A percentile compares a stretch with the other conserved stretches of the same genome.
phyloP scores from a whole-genome alignment of 2,113 vertebrate genomes.

The Melospiza georgiana region DNA sequence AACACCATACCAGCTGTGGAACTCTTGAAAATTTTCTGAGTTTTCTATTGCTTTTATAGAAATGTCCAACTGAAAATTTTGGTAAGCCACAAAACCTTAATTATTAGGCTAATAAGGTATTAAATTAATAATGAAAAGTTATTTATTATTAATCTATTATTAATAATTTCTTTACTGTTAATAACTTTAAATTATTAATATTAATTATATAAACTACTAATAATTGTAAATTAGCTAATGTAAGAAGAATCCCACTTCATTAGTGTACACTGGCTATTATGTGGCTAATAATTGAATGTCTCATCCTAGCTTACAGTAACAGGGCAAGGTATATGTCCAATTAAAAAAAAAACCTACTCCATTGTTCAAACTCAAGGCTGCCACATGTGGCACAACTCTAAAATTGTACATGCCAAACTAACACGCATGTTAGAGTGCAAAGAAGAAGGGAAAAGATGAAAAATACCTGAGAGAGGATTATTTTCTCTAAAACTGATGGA shows the following conservation, averaged over 20 bases:
- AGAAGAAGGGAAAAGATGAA: neutral
- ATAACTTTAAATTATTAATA: no score
- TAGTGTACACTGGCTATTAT: neutral
- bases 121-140: no score
- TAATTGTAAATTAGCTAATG: neutral
- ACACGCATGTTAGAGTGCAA: fast-evolving
- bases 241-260: neutral
- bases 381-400: fast-evolving
- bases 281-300: neutral
- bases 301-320: neutral
- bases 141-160: neutral
- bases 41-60: neutral
- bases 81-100: neutral
- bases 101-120: neutral
- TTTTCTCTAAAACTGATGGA: neutral
- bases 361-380: neutral
- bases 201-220: no score
- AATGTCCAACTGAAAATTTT: neutral
- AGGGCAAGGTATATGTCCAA: neutral
- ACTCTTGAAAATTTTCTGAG: neutral
- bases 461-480: neutral
- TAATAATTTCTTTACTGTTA: no score
- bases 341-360: neutral
- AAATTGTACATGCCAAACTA: neutral
- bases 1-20: neutral